Evolutionary conservation across 2,888 invertebrate species (phyloP), one percentile per base, ranked within the genome.

Genomic region (Volucella inflata): DNA sequence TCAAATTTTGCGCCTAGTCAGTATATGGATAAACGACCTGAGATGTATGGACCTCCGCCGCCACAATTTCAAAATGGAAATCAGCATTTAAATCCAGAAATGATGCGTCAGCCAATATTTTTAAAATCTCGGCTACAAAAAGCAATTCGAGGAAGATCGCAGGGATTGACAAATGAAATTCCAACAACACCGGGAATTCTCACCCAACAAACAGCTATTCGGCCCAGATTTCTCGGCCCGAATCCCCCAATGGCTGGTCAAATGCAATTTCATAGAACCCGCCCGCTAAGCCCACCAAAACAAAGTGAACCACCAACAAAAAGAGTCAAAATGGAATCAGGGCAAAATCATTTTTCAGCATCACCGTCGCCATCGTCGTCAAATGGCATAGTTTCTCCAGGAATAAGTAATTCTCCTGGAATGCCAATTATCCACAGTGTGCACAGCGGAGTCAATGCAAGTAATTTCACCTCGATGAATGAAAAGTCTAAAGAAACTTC

Each of bases 351-450:
- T n/a, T 83, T 72, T n/a, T 36, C 82, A 4, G n/a, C n/a, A n/a
- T n/a, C n/a, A n/a, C n/a, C n/a, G n/a, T n/a, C n/a, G n/a, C 50
- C 82, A 8, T 46, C 84, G 2, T 48, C 64, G 3, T 46, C 78
- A 4, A 80, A 51, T 64, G 71, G 70, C 1, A 11, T 82, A 8
- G 11, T 17, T n/a, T 75, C 82, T 8, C 77, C 82, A n/a, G 76
- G 76, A 14, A 51, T 70, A 1, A 83, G 60, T 46, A 83, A 68
- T 17, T 71, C 75, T 57, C 95, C 95, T 0, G 95, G 95, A 0
- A 90, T 96, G 77, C 96, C 96, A 0, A 93, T 96, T 89, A 96
- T 96, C 79, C 95, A 95, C 82, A 96, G 95, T 89, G 95, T 96
- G 44, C 95, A 96, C 92, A 95, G 96, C 83, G 89, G 89, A 55